Evolutionary conservation across 2,113 vertebrate genomes (phyloP), one percentile per base, ranked within the genome.

Genomic region (Daphoenositta chrysoptera): DNA sequence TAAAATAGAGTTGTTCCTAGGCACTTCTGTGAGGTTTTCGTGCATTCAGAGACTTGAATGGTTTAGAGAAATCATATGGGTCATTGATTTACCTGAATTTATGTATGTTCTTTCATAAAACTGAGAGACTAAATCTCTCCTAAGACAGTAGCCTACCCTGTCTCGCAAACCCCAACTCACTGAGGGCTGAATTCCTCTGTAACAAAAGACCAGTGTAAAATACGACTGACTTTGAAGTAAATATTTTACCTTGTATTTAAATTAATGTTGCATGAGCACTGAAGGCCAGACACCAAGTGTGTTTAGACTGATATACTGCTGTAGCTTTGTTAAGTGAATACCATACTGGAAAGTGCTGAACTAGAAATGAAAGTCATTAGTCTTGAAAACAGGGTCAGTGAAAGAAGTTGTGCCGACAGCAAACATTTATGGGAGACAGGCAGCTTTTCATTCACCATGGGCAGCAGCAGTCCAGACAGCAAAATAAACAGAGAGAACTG

Each of bases 401-500:
- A 92, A 90, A 90, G 81, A 70, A 90, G 85, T 86, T 94, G 64
- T 7, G 58, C 64, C 77, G 90, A 63, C 50, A 86, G 76, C 63
- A 94, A 21, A 63, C 18, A 39, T 86, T 93, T 90, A 37, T 73
- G 68, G 47, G 61, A 94, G 42, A 93, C 90, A 92, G 28, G 42
- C 83, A 69, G 76, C 93, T 94, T 94, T 96, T 96, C 83, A 95
- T 95, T 92, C 65, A 76, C 68, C 45, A 13, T 45, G 37, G 48
- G 72, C 86, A 89, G 96, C 86, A 95, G 83, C 72, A 79, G 48
- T 64, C 72, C 93, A 93, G 90, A 89, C 51, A 72, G 86, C 48
- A 95, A 90, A 95, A 84, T 86, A 90, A 93, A 94, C 95, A 95
- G 86, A 87, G 75, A 76, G 71, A 75, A 57, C 90, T 84, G 16